Base-by-base conservation (phyloP, 2,888 invertebrate species). In the Danaus chrysippus region DNA sequence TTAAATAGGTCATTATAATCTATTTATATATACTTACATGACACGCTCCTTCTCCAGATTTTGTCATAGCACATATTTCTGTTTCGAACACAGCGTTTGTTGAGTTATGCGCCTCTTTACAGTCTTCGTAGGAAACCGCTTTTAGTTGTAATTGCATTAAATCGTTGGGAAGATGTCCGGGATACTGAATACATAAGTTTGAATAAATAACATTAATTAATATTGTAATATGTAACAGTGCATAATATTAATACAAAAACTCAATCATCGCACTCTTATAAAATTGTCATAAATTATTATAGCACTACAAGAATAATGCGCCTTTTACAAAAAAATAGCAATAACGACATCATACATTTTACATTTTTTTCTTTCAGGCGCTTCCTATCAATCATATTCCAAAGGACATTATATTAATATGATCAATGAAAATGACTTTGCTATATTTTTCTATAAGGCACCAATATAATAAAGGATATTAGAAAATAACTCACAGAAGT, bases 21-120 rank as follows among this genome's bases (percentile, higher is more conserved):
- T 3, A 6, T 34, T 34, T 34, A 34, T 34, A 5, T 10, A 11
- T n/a, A 63, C 88, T 82, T 64, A 91, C 92, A 72, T 91, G 91
- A 62, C 92, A 92, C 62, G 91, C 91, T 0, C 93, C 93, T 64
- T 91, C 85, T 0, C 93, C 93, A 0, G 80, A 78, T 41, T 85
- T 81, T 0, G 84, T 86, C 13, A 91, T 75, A 0, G 93, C 92
- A 67, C 93, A 93, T 23, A 93, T 81, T 70, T 93, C 93, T 0
- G 93, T 91, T 19, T 88, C 76, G 68, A 90, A 93, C 0, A 93
- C 88, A 0, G 86, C 86, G 54, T 83, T 79, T 10, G 85, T 78
- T n/a, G 81, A 80, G 56, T 82, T 78, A 61, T 92, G 92, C 0
- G 90, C 90, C 10, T 83, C 75, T 65, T 87, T 87, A 68, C 93